Base-by-base conservation (phyloP, 2,113 vertebrate species). In the Mungos mungo region DNA sequence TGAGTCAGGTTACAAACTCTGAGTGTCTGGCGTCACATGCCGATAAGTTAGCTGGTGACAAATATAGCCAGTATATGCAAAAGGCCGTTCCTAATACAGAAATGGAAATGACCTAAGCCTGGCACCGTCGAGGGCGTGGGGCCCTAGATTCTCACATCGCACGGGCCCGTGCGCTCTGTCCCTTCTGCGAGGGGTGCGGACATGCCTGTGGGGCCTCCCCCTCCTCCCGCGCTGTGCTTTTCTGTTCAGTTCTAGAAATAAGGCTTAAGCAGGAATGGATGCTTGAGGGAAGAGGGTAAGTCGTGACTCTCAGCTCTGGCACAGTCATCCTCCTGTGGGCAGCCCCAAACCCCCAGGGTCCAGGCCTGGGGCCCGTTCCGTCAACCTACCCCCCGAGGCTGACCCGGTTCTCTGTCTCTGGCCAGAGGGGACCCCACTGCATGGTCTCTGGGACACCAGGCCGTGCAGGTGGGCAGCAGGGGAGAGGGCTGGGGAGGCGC, bases 31-130 rank as follows among this genome's bases (percentile, higher is more conserved):
- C 87, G 57, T 95, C 93, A 79, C 33, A 87, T 27, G 52, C 97
- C 50, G 76, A 79, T 90, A 90, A 97, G 95, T 69, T 88, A 92
- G 90, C 94, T 71, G 84, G 74, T 71, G 87, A 86, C 89, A 97
- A 98, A 96, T 97, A 95, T 96, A 98, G 93, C 83, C 45, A 10
- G 81, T 68, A 71, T 96, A 90, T 83, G 93, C 68, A 71, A 82
- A 95, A 91, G 85, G 96, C 94, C 68, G 27, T 57, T 88, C 85
- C 82, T 63, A 38, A 76, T 77, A 69, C 84, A 95, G 76, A 96
- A 96, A 95, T 95, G 97, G 96, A 94, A 90, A 90, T 88, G 90
- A 92, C 82, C 93, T 97, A 80, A 97, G 68, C 65, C 47, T 38
- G 72, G 87, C 50, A 5, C 21, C 0, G 3, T 0, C 2, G 15